Percentiles rank a stretch among this genome's conserved stretches.
Evolutionary conservation across 2,888 invertebrate species (phyloP).

Genomic region (Heliconius aoede): DNA sequence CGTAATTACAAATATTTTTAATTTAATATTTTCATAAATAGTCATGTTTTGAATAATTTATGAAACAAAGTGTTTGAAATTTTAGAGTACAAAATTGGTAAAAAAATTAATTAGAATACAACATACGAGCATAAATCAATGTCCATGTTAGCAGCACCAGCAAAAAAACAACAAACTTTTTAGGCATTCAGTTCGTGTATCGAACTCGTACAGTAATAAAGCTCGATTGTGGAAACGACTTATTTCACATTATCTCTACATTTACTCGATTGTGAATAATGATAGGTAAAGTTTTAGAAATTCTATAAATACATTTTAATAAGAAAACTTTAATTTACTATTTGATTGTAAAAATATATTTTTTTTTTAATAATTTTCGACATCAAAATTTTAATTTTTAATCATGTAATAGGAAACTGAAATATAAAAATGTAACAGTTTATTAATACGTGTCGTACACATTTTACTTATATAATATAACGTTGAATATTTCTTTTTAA

Average conservation of each 20-base stretch:
- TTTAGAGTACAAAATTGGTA: background rate
- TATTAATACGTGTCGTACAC: too few relatives aligned
- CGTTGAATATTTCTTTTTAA: background rate
- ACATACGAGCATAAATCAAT: constrained; percentile 18
- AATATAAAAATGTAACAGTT: too few relatives aligned
- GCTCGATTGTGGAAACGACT: constrained; percentile 23
- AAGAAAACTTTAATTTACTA: too few relatives aligned
- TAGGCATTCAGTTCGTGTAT: constrained; percentile 3
- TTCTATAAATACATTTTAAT: background rate
- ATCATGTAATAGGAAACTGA: too few relatives aligned
- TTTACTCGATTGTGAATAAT: background rate
- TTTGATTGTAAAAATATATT: too few relatives aligned
- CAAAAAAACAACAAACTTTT: constrained; percentile 25
- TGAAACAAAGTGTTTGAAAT: background rate
- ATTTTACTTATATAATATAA: background rate
- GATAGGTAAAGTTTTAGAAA: background rate
- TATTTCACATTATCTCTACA: background rate
- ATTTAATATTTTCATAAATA: background rate
- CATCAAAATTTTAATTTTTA: too few relatives aligned
- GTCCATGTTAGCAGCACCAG: constrained; percentile 3
- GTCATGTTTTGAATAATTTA: background rate
- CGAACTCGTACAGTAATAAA: constrained; percentile 14
- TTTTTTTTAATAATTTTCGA: too few relatives aligned
- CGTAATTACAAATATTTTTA: background rate
- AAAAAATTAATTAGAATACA: background rate